Evolutionary conservation across 1,140 invertebrate species (phyloP).

Genomic region (Drosophila teissieri): DNA sequence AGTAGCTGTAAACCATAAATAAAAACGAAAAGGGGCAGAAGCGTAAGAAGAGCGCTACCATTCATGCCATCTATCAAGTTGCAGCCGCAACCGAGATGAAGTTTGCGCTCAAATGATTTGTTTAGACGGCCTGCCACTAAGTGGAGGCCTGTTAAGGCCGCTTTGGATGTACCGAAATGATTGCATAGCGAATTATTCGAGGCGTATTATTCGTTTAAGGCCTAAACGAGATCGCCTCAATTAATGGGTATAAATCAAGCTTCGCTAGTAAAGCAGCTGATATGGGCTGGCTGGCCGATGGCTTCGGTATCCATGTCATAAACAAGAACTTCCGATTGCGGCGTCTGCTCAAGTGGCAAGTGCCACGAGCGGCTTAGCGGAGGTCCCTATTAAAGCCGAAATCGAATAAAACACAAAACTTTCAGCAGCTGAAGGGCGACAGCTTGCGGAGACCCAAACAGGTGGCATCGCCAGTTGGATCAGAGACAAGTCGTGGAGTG

Average conservation of each 20-base stretch:
- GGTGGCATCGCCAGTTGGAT: constrained; percentile 48
- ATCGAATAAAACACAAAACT: constrained; percentile 28
- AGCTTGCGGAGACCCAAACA: constrained; percentile 57
- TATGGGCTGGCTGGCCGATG: constrained; percentile 14
- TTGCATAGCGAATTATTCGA: constrained; percentile 18
- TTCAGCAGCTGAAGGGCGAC: constrained; percentile 59
- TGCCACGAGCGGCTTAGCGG: constrained; percentile 55
- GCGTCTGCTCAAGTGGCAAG: constrained; percentile 62
- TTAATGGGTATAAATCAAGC: constrained; percentile 18
- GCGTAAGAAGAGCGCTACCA: constrained; percentile 14
- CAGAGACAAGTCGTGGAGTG: constrained; percentile 9
- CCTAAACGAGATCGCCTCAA: constrained; percentile 5
- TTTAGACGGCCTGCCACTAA: constrained; percentile 34
- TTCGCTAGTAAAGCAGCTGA: constrained; percentile 50
- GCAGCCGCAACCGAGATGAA: constrained; percentile 42
- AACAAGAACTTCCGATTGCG: constrained; percentile 75
- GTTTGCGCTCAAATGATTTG: constrained; percentile 47
- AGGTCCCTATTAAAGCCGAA: constrained; percentile 29
- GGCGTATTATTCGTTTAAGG: neutral
- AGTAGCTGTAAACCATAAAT: constrained; percentile 66
- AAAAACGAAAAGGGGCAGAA: constrained; percentile 20
- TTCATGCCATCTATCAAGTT: constrained; percentile 60
- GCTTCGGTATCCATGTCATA: constrained; percentile 59
- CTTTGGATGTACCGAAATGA: constrained; percentile 36
- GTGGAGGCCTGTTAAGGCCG: constrained; percentile 39